Evolutionary conservation across 2,888 invertebrate species (phyloP), one percentile per base, ranked within the genome.

Genomic region (Thymelicus acteon): DNA sequence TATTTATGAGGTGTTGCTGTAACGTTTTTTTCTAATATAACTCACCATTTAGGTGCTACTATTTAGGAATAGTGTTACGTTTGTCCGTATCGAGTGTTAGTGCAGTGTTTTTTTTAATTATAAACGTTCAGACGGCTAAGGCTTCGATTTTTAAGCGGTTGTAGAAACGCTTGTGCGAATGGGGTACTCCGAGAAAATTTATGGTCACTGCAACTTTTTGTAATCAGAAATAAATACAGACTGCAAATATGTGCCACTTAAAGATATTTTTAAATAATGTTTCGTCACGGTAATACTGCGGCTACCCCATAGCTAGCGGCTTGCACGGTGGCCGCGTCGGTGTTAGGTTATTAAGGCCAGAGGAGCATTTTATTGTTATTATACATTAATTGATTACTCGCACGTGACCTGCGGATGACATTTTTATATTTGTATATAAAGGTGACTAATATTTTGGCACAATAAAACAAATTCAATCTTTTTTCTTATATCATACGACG

Each of bases 21-120:
- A 80, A 68, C 76, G 80, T 75, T 75, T 63, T 69, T 69, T 75
- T 68, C 75, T 80, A 76, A 80, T 81, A 81, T 83, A 85, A 80
- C 80, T 84, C 90, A 91, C 90, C 91, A 87, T 74, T 88, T 85
- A 89, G 92, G 92, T 92, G 92, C 92, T 92, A 91, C 83, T 86
- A 87, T 80, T 85, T 90, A 90, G 88, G 79, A 77, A 77, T 88
- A 86, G 84, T 79, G 78, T 83, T 79, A 80, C 63, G 52, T 75
- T 64, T 65, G 71, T 75, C 60, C 74, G 76, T 76, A 72, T 71
- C 73, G 79, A 78, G 80, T 78, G 77, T 78, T 78, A 75, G 76
- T 75, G 76, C 73, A 75, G 75, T 76, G 74, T 67, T 75, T 66
- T 61, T 71, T 70, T 62, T 72, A 52, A 54, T 72, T 74, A 52